A percentile compares a stretch with the other conserved stretches of the same genome.
Conservation (phyloP, 92 coral and sea anemone species). For the Montipora capitata region DNA sequence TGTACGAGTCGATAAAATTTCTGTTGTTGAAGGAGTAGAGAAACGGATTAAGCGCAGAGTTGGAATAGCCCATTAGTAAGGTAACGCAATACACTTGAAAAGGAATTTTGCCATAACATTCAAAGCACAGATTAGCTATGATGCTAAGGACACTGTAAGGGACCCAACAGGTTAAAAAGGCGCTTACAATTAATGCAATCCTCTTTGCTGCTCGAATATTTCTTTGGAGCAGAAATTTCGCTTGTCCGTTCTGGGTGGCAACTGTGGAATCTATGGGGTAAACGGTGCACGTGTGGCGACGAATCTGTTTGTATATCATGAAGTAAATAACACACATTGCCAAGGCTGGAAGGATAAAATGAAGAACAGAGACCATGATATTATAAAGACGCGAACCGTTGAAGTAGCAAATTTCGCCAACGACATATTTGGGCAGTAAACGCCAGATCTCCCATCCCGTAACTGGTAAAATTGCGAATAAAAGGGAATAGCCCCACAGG, state of each 20-base stretch:
- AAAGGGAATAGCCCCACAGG: conserved; percentile 46
- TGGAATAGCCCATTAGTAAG: conserved; percentile 73
- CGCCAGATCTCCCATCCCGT: conserved; percentile 53
- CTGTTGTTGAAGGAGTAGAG: conserved; percentile 83
- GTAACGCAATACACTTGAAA: conserved; percentile 41
- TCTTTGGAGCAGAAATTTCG: conserved; percentile 26
- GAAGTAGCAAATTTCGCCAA: conserved; percentile 53
- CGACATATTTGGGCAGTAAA: not conserved
- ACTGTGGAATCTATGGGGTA: conserved; percentile 66
- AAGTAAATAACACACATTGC: conserved; percentile 71
- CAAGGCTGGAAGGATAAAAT: conserved; percentile 72
- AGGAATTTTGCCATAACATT: conserved; percentile 28
- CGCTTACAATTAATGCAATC: conserved; percentile 74
- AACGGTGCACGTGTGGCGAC: conserved; percentile 45
- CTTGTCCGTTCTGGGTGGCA: conserved; percentile 11
- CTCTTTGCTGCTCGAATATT: conserved; percentile 76
- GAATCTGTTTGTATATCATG: conserved; percentile 65
- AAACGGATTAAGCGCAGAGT: conserved; percentile 76
- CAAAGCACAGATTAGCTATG: conserved; percentile 19
- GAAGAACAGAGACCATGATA: conserved; percentile 54
- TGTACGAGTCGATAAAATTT: conserved; percentile 74
- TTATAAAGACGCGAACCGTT: conserved; percentile 47
- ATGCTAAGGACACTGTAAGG: conserved; percentile 66
- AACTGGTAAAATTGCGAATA: conserved; percentile 33
- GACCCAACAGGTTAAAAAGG: conserved; percentile 76